Conservation (phyloP, 1,140 invertebrate species). For the Aphidius ervi region DNA sequence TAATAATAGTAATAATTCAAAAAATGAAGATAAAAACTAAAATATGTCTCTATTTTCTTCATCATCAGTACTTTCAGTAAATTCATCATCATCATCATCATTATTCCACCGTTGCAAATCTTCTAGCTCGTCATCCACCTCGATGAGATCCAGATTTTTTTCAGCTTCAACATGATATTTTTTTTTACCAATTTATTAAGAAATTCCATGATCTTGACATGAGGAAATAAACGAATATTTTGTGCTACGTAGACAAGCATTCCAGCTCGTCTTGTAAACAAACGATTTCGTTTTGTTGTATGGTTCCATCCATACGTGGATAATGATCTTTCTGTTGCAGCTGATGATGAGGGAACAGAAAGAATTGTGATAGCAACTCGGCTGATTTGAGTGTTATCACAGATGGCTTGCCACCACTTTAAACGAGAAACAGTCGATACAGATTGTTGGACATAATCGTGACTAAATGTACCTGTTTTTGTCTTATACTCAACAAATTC, state of each 20-base stretch:
- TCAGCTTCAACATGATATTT: too few relatives aligned
- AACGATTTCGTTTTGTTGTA: slow-evolving; percentile 17
- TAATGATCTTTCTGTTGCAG: slow-evolving; percentile 22
- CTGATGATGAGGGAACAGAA: slow-evolving; percentile 16
- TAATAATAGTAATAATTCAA: too few relatives aligned
- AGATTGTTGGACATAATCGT: slow-evolving; percentile 5
- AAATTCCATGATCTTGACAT: too few relatives aligned
- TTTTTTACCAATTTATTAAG: too few relatives aligned
- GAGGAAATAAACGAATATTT: slow-evolving; percentile 6
- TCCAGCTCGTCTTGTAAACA: slow-evolving; percentile 6
- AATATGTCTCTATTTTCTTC: too few relatives aligned
- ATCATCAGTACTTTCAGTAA: too few relatives aligned
- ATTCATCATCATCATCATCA: too few relatives aligned
- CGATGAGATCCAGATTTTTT: too few relatives aligned
- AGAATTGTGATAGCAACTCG: slow-evolving; percentile 13
- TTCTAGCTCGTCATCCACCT: too few relatives aligned
- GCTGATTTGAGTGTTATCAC: slow-evolving; percentile 5
- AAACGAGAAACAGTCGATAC: not conserved
- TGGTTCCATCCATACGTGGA: slow-evolving; percentile 20
- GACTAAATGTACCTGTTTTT: not conserved
- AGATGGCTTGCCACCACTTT: slow-evolving; percentile 18
- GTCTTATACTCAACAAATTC: not conserved
- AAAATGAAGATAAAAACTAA: too few relatives aligned
- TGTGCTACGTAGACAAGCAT: slow-evolving; percentile 16
- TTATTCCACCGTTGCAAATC: too few relatives aligned